A percentile compares a stretch with the other conserved stretches of the same genome.
Evolutionary conservation across 2,888 invertebrate species (phyloP).

Genomic region (Zhuqinia jingwanae): DNA sequence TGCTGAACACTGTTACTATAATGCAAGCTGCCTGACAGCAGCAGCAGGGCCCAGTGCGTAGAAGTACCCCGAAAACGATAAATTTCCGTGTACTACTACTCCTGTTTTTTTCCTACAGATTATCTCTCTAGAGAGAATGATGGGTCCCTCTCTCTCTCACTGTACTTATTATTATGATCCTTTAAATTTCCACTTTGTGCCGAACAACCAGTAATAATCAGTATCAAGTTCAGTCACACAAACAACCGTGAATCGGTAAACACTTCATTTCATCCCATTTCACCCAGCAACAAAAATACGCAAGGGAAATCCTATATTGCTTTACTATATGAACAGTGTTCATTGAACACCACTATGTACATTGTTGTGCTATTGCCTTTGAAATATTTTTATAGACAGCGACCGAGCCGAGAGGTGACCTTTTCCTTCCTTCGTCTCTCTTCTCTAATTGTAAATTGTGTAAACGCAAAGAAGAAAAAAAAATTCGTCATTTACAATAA

Average conservation of each 20-base stretch:
- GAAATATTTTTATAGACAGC: constrained; percentile 23
- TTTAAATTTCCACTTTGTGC: constrained; percentile 36
- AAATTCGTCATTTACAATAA: constrained; percentile 56
- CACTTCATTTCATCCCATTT: constrained; percentile 19
- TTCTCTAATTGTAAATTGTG: too few relatives aligned
- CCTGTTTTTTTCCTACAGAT: neutral
- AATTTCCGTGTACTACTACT: neutral
- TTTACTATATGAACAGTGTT: neutral
- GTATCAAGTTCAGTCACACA: constrained; percentile 64
- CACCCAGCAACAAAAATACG: constrained; percentile 17
- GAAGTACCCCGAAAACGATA: constrained; percentile 47
- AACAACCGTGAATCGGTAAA: constrained; percentile 56
- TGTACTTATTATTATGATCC: neutral
- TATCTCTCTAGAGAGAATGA: neutral
- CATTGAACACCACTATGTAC: constrained; percentile 19
- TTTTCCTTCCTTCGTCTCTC: constrained; percentile 46
- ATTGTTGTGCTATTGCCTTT: constrained; percentile 36
- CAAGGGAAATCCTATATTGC: neutral
- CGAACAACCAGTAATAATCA: constrained; percentile 65
- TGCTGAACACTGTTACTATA: too few relatives aligned
- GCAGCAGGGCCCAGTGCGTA: neutral
- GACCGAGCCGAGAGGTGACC: neutral
- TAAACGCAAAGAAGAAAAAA: too few relatives aligned
- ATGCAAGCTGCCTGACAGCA: constrained; percentile 38
- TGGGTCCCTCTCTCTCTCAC: constrained; percentile 7